Evolutionary conservation across 92 coral and sea anemone species (phyloP).

Genomic region (Phymanthus crucifer): DNA sequence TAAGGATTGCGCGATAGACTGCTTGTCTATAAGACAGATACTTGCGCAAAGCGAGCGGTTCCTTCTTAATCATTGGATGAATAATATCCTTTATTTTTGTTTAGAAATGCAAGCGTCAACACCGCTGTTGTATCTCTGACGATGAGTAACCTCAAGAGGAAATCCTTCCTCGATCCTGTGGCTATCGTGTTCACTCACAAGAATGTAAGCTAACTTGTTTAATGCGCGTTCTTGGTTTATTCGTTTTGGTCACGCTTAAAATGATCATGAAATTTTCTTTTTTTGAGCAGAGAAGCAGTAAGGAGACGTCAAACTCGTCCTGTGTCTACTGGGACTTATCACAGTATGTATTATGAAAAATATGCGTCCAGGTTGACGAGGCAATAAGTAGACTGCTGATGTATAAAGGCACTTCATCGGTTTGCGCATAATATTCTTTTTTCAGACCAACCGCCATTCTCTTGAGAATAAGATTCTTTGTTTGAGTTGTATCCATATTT

Average conservation of each 20-base stretch:
- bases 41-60: not conserved
- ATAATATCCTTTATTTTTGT: not conserved
- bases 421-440: too few species aligned
- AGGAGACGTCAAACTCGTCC: conserved; percentile 1
- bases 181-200: conserved; percentile 58
- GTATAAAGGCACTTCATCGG: too few species aligned
- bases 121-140: conserved; percentile 84
- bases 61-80: not conserved
- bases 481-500: too few species aligned
- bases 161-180: conserved; percentile 69
- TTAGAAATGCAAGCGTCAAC: conserved; percentile 46
- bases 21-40: too few species aligned
- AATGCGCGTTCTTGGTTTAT: not conserved
- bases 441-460: too few species aligned
- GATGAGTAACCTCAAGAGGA: conserved; percentile 58
- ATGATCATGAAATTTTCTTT: not conserved
- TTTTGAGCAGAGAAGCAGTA: conserved; percentile 2
- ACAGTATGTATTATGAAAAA: conserved; percentile 14
- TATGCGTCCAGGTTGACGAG: not conserved
- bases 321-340: conserved; percentile 57
- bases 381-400: not conserved
- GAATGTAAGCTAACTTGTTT: conserved; percentile 31
- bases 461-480: too few species aligned
- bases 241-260: not conserved
- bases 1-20: too few species aligned